Percentiles rank a stretch among this genome's conserved stretches.
phyloP scores from a whole-genome alignment of 1,140 invertebrate genomes.

The Phocides pigmalion region DNA sequence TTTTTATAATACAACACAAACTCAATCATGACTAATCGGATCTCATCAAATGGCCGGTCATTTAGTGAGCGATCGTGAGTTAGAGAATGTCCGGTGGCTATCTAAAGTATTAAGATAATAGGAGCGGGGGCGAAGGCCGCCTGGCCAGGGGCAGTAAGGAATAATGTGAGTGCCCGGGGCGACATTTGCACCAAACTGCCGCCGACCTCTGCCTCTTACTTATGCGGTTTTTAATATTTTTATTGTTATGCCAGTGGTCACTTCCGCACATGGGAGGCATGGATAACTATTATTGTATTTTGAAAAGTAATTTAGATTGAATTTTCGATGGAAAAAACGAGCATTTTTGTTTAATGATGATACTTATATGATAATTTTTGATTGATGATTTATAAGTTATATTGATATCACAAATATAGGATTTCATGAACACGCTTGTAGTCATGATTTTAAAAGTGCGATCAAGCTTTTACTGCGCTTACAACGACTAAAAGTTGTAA shows the following conservation, averaged over 20 bases:
- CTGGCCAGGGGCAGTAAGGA: conserved; percentile 58
- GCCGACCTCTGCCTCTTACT: conserved; percentile 80
- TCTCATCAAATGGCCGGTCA: conserved; percentile 77
- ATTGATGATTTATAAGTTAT: too few relatives aligned
- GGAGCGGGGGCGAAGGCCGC: conserved; percentile 53
- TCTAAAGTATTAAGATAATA: conserved; percentile 83
- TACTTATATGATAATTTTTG: too few relatives aligned
- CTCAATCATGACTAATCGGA: conserved; percentile 81
- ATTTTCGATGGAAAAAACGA: too few relatives aligned
- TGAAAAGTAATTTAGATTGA: too few relatives aligned
- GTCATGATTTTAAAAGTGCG: too few relatives aligned
- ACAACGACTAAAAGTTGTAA: too few relatives aligned
- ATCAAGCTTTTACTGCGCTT: too few relatives aligned
- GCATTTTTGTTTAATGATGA: too few relatives aligned
- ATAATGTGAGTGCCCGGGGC: conserved; percentile 80
- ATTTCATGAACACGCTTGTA: too few relatives aligned
- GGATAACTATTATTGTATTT: background rate
- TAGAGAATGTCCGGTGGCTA: conserved; percentile 74
- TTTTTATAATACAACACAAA: conserved; percentile 78
- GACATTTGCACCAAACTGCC: conserved; percentile 81
- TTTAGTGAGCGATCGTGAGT: conserved; percentile 69
- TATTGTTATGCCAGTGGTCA: conserved; percentile 76
- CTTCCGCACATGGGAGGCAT: conserved; percentile 39
- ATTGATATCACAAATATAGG: too few relatives aligned
- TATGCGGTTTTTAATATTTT: conserved; percentile 84